These are phyloP conservation scores for Remorina albescens DNA, from an alignment of 2,797 vertebrate genomes.

Conservation along the genomic window DNA sequence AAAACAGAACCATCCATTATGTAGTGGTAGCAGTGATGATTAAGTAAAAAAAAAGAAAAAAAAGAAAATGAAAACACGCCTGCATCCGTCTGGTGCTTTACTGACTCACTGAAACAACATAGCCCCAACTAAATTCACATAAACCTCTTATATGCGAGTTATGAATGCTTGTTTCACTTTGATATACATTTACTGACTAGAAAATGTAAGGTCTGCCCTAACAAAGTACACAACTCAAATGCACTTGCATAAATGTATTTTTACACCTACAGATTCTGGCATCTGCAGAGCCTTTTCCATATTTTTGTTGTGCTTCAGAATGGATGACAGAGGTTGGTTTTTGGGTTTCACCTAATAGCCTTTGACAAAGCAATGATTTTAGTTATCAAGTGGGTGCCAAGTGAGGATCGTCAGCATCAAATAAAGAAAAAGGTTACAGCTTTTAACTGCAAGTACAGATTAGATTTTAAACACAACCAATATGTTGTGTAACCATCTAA, in stretches of 20 bases:
- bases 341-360: not conserved
- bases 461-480: not conserved
- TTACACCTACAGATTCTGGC: not conserved
- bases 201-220: slow-evolving; percentile 17
- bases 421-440: not conserved
- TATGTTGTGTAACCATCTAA: slow-evolving; percentile 2
- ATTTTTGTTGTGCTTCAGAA: not conserved
- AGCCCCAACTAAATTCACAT: slow-evolving; percentile 3
- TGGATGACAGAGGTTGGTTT: not conserved
- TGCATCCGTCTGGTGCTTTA: not conserved
- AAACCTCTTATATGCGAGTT: slow-evolving; percentile 22
- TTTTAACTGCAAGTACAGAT: slow-evolving; percentile 11
- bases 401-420: not conserved
- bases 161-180: slow-evolving; percentile 30
- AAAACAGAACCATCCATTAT: not conserved
- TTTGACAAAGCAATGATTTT: slow-evolving; percentile 5
- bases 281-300: slow-evolving; percentile 3
- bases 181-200: slow-evolving; percentile 25
- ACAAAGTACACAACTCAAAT: slow-evolving; percentile 14
- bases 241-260: slow-evolving; percentile 19
- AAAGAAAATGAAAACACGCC: not conserved
- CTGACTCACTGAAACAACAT: slow-evolving; percentile 7
- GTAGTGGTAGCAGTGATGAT: not conserved
- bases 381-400: not conserved
- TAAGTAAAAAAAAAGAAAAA: not conserved